Percentiles rank a stretch among this genome's conserved stretches.
Conservation (phyloP, 1,140 invertebrate genomes). For the Leptonema lineaticorne region DNA sequence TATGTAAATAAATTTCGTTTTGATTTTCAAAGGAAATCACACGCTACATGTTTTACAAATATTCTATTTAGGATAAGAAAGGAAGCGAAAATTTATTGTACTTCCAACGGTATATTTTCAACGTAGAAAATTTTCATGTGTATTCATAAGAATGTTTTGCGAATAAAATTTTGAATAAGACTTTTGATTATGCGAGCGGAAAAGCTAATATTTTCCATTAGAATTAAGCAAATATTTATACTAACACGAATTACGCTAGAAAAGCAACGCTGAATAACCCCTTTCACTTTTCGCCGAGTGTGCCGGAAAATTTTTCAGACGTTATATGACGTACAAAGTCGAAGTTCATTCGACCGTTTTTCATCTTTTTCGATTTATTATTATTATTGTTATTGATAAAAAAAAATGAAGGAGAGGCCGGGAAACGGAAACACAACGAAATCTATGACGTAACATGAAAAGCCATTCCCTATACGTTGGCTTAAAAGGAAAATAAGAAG, state of each 20-base stretch:
- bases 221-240: slow-evolving; percentile 1
- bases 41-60: no score
- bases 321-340: not conserved
- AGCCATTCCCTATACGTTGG: not conserved
- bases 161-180: no score
- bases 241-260: no score
- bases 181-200: no score
- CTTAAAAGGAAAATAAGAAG: not conserved
- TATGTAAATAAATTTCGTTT: no score
- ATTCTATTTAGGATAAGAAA: no score
- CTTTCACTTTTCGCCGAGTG: not conserved
- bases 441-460: slow-evolving; percentile 5
- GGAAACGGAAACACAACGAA: slow-evolving; percentile 16
- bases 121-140: no score
- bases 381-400: slow-evolving; percentile 10
- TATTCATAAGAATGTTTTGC: no score
- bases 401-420: not conserved
- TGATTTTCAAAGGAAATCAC: no score
- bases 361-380: no score
- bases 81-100: no score
- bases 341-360: not conserved
- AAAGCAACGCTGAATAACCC: not conserved
- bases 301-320: not conserved
- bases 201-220: not conserved
- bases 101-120: no score